These are phyloP conservation scores for Petromus typicus DNA, from an alignment of 2,113 vertebrate species.

Conservation along the genomic window DNA sequence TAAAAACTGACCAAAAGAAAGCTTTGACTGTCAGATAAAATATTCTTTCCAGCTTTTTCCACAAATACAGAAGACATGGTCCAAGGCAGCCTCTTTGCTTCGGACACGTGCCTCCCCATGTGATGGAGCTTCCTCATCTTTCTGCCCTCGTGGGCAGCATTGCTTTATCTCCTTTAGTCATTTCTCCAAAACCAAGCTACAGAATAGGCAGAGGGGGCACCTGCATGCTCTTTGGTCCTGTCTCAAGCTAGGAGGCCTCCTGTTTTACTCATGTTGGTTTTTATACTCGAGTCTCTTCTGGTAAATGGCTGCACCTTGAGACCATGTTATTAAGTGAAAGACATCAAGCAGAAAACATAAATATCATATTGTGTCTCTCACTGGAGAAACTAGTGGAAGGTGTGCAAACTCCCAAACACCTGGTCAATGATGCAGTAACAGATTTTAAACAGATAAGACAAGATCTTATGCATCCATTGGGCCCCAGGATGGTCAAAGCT, in stretches of 20 bases:
- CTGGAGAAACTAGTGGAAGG: neutral
- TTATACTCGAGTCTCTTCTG: neutral
- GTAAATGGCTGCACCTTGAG: neutral
- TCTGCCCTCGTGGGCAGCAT: too few species aligned
- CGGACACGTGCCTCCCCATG: too few species aligned
- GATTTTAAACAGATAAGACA: too few species aligned
- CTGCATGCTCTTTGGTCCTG: too few species aligned
- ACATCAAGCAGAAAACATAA: neutral
- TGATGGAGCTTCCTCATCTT: too few species aligned
- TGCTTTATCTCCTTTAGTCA: neutral
- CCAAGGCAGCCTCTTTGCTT: neutral
- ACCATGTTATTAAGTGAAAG: neutral
- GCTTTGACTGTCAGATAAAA: neutral
- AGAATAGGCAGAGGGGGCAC: rapidly evolving
- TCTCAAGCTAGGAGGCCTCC: neutral
- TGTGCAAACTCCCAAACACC: too few species aligned
- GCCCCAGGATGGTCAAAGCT: too few species aligned
- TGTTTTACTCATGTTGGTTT: neutral
- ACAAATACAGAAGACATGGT: neutral
- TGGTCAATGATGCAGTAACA: too few species aligned
- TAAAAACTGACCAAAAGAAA: neutral
- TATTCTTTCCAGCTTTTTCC: neutral
- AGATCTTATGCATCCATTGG: too few species aligned
- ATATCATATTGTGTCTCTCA: neutral
- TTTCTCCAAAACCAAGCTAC: neutral